Evolutionary conservation across 2,113 vertebrate genomes (phyloP).

Genomic region (Ammodytes marinus): DNA sequence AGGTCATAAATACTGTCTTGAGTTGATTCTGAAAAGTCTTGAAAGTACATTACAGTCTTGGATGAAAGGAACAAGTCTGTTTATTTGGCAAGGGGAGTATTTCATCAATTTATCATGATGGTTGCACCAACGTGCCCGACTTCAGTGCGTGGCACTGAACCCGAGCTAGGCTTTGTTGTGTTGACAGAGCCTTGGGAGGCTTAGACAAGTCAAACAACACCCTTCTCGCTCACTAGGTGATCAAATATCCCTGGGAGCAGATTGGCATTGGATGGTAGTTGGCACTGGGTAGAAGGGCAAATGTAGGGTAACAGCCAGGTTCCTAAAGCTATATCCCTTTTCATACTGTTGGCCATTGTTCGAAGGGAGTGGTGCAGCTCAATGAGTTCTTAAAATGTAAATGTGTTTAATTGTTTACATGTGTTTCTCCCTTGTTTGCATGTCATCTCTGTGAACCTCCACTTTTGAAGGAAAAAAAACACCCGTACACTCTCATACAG

Average conservation of each 20-base stretch:
- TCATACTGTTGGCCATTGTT: neutral
- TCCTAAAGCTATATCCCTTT: neutral
- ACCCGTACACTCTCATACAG: neutral
- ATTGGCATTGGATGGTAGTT: slow-evolving; percentile 21
- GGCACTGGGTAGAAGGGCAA: neutral
- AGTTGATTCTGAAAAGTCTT: slow-evolving; percentile 2
- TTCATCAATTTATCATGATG: slow-evolving; percentile 17
- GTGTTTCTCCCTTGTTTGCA: neutral
- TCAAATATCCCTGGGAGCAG: slow-evolving; percentile 41
- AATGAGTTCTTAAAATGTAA: too few species aligned
- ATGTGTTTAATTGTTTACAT: neutral
- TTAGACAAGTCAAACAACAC: slow-evolving; percentile 13
- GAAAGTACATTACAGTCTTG: neutral
- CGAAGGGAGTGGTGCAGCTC: neutral
- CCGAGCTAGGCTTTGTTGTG: slow-evolving; percentile 22
- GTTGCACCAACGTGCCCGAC: neutral
- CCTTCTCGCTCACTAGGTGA: slow-evolving; percentile 40
- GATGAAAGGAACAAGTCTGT: neutral
- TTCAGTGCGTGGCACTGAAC: neutral
- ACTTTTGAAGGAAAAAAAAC: neutral
- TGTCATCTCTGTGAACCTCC: neutral
- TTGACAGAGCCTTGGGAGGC: slow-evolving; percentile 32
- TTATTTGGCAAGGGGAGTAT: slow-evolving; percentile 5
- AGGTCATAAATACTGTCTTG: neutral
- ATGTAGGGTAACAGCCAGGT: neutral